These are phyloP conservation scores for Pandemis cinnamomeana DNA, from an alignment of 2,888 invertebrate species.

Conservation along the genomic window DNA sequence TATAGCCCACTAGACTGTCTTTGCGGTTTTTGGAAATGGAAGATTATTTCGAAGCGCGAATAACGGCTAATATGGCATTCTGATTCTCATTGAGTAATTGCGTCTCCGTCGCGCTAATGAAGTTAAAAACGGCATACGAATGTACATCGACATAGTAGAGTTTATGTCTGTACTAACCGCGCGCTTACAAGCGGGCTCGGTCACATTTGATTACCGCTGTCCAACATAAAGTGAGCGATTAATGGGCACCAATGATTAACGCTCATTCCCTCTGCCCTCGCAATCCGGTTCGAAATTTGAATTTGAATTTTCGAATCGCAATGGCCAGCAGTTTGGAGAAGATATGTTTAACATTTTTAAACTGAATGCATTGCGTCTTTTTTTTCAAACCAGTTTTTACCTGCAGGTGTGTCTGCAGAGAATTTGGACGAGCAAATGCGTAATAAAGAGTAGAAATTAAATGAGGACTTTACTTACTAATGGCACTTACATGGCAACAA, in stretches of 20 bases:
- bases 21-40: conserved; percentile 17
- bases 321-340: not conserved
- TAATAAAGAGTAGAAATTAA: no score
- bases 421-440: no score
- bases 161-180: not conserved
- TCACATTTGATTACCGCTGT: conserved; percentile 24
- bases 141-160: not conserved
- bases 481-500: no score
- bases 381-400: no score
- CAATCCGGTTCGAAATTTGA: conserved; percentile 11
- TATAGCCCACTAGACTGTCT: no score
- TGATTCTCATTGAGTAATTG: not conserved
- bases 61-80: not conserved
- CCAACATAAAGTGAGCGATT: conserved; percentile 28
- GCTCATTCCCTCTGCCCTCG: conserved; percentile 30
- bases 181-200: conserved; percentile 15
- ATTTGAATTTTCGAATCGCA: conserved; percentile 20
- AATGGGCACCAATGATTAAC: conserved; percentile 35
- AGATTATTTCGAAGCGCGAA: conserved; percentile 10
- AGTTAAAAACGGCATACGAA: not conserved
- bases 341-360: no score
- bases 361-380: no score
- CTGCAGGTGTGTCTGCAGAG: no score
- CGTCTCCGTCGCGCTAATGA: not conserved
- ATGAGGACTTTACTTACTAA: no score